Evolutionary conservation across 2,888 invertebrate species (phyloP).

Genomic region (Leptopilina drosophilae): DNA sequence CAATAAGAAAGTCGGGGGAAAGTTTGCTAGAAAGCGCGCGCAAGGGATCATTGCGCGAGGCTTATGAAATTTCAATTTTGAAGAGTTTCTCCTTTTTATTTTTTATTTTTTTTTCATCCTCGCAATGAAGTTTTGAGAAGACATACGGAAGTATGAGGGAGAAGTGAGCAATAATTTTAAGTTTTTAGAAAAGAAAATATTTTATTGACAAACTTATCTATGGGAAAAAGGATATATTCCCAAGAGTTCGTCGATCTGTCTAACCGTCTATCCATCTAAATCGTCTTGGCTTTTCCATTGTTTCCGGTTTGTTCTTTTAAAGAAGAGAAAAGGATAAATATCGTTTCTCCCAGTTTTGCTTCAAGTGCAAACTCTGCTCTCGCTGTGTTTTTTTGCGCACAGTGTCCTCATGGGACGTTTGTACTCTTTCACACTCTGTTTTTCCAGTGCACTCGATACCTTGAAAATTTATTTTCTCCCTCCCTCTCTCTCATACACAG

Average conservation of each 20-base stretch:
- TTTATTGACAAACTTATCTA: conserved; percentile 35
- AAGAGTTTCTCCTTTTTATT: neutral
- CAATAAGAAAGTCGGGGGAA: neutral
- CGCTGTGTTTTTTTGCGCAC: neutral
- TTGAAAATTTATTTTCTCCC: conserved; percentile 19
- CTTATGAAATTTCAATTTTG: conserved; percentile 14
- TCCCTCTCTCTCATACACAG: neutral
- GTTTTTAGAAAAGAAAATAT: conserved; percentile 11
- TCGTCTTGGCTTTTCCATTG: conserved; percentile 28
- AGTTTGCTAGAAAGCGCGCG: neutral
- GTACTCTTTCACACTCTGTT: conserved; percentile 30
- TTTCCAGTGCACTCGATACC: conserved; percentile 24
- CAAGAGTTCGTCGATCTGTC: conserved; percentile 32
- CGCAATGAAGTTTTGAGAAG: too few species aligned
- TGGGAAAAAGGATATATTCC: neutral
- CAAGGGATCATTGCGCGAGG: neutral
- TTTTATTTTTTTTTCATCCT: neutral
- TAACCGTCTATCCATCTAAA: conserved; percentile 36
- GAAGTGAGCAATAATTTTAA: neutral
- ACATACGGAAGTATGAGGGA: neutral
- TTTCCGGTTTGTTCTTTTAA: conserved; percentile 14
- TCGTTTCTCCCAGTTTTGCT: conserved; percentile 8
- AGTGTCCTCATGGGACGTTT: conserved; percentile 31
- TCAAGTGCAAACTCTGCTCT: conserved; percentile 24
- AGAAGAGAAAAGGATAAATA: conserved; percentile 28